phyloP scores from a whole-genome alignment of 2,888 invertebrate species.

The Unio pictorum region DNA sequence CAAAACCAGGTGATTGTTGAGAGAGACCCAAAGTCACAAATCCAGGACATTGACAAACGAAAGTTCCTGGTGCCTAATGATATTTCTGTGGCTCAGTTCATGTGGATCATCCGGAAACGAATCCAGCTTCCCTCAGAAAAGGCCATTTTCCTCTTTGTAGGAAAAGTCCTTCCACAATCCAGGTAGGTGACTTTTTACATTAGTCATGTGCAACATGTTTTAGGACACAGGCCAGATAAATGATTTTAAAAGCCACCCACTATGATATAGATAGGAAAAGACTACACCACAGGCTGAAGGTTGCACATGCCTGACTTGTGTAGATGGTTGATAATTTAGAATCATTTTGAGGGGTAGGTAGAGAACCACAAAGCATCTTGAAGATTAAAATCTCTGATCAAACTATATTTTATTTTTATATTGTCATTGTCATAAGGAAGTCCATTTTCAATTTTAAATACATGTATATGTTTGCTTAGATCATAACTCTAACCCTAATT shows the following conservation, averaged over 20 bases:
- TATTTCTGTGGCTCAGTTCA: conserved; percentile 73
- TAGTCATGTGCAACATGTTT: background rate
- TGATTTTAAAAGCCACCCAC: too few species aligned
- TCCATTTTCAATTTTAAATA: too few species aligned
- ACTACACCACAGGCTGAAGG: too few species aligned
- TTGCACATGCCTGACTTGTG: background rate
- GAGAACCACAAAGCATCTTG: too few species aligned
- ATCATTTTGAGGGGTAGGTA: background rate
- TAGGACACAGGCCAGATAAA: too few species aligned
- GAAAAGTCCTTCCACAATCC: conserved; percentile 72
- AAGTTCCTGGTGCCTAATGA: conserved; percentile 73
- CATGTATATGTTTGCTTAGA: too few species aligned
- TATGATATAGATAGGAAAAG: background rate
- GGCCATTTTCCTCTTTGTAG: conserved; percentile 73
- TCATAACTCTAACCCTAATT: too few species aligned
- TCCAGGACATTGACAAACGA: conserved; percentile 72
- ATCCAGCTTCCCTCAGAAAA: conserved; percentile 72
- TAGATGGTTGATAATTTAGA: background rate
- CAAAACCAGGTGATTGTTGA: conserved; percentile 72
- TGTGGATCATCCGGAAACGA: conserved; percentile 73
- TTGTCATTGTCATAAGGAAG: too few species aligned
- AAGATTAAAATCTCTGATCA: too few species aligned
- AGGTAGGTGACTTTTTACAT: conserved; percentile 59
- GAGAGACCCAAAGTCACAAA: conserved; percentile 70
- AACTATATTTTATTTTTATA: too few species aligned